A percentile compares a stretch with the other conserved stretches of the same genome.
Conservation (phyloP, 2,888 invertebrate genomes). For the Agapetus fuscipes region DNA sequence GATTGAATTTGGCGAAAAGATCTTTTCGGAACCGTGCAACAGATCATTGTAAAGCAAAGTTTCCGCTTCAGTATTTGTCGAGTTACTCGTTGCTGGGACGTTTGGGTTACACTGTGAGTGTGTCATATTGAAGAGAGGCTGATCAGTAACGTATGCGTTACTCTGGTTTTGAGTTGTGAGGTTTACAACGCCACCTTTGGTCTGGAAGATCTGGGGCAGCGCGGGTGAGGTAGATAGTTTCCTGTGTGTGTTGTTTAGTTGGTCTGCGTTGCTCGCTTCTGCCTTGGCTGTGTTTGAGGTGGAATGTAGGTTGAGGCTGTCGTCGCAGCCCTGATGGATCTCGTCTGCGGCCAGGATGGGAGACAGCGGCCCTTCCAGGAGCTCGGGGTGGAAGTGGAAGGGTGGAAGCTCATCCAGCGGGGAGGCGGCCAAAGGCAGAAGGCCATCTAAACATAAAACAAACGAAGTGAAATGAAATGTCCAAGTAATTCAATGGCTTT, state of each 20-base stretch:
- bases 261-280: not conserved
- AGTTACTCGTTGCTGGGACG: not conserved
- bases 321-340: not conserved
- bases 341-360: not conserved
- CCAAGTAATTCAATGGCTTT: no score
- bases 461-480: not conserved
- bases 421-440: not conserved
- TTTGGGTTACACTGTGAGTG: not conserved
- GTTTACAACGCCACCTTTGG: not conserved
- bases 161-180: not conserved
- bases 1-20: not conserved
- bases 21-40: not conserved
- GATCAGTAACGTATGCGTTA: not conserved
- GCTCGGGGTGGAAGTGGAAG: not conserved
- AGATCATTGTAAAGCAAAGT: not conserved
- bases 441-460: not conserved
- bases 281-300: not conserved
- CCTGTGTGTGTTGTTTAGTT: conserved; percentile 7
- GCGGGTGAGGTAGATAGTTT: conserved; percentile 14
- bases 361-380: not conserved
- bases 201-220: not conserved
- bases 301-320: conserved; percentile 2
- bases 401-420: not conserved
- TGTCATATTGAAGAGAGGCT: not conserved
- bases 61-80: not conserved